Evolutionary conservation across 1,140 invertebrate species (phyloP).

Genomic region (Sycobia sp.): DNA sequence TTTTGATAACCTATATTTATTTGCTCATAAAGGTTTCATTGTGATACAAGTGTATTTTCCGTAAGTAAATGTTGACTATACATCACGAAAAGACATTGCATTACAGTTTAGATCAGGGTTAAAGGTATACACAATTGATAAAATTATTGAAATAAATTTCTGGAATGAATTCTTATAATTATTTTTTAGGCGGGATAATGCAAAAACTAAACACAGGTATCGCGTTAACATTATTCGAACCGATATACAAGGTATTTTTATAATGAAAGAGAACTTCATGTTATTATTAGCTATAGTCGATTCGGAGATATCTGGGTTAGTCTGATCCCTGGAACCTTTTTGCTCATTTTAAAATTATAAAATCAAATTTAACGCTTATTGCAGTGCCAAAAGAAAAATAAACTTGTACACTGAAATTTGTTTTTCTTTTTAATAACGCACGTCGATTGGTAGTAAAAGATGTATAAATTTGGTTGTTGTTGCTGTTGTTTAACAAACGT

Average conservation of each 20-base stretch:
- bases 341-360: conserved; percentile 12
- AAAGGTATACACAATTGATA: conserved; percentile 28
- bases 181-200: not conserved
- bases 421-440: conserved; percentile 2
- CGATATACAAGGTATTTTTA: too few species aligned
- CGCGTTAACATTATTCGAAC: too few species aligned
- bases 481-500: conserved; percentile 1
- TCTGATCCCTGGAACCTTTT: too few species aligned
- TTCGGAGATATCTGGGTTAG: too few species aligned
- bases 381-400: conserved; percentile 8
- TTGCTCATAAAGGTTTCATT: conserved; percentile 21
- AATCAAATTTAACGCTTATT: conserved; percentile 19
- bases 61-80: not conserved
- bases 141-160: conserved; percentile 26
- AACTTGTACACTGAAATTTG: conserved; percentile 2
- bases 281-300: too few species aligned
- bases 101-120: conserved; percentile 27
- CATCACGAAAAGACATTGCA: conserved; percentile 6
- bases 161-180: conserved; percentile 27
- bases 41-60: conserved; percentile 21
- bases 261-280: too few species aligned
- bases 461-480: conserved; percentile 7
- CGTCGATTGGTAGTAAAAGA: conserved; percentile 8
- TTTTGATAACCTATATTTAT: conserved; percentile 30
- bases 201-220: conserved; percentile 3